Evolutionary conservation across 2,888 invertebrate species (phyloP).

Genomic region (Drosophila nr. perissopoda): DNA sequence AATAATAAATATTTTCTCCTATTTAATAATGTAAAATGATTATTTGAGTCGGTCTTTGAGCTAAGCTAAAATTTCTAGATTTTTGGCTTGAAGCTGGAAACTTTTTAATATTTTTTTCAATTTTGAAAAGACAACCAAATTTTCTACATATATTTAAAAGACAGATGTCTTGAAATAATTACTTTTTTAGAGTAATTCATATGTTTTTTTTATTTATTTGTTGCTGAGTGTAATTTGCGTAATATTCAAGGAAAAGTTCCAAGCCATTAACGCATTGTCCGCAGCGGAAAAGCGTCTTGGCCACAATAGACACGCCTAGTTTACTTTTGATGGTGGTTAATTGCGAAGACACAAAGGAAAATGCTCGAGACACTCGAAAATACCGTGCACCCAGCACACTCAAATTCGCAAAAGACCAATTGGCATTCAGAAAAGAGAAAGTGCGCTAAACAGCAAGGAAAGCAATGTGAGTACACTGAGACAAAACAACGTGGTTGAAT

Average conservation of each 20-base stretch:
- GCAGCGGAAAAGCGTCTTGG: conserved; percentile 6
- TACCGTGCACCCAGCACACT: conserved; percentile 1
- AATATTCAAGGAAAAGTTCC: conserved; percentile 16
- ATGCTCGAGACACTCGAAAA: conserved; percentile 7
- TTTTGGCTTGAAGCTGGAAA: not conserved
- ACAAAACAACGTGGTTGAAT: not conserved
- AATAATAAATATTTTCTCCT: not conserved
- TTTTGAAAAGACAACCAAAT: not conserved
- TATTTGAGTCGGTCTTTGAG: not conserved
- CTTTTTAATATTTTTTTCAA: not conserved
- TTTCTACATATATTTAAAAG: not conserved
- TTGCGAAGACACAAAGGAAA: conserved; percentile 39
- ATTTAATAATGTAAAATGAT: not conserved
- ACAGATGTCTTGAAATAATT: not conserved
- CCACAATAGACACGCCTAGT: conserved; percentile 41
- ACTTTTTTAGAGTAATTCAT: not conserved
- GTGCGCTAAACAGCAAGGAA: conserved; percentile 21
- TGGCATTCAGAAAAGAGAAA: conserved; percentile 27
- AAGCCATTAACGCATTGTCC: conserved; percentile 10
- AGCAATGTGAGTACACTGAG: conserved; percentile 4
- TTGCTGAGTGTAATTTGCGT: conserved; percentile 3
- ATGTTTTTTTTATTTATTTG: not conserved
- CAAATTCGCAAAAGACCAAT: conserved; percentile 3
- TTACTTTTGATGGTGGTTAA: conserved; percentile 10
- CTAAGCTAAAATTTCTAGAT: not conserved